Evolutionary conservation across 2,113 vertebrate species (phyloP), one percentile per base, ranked within the genome.

Genomic region (Vanacampus margaritifer): DNA sequence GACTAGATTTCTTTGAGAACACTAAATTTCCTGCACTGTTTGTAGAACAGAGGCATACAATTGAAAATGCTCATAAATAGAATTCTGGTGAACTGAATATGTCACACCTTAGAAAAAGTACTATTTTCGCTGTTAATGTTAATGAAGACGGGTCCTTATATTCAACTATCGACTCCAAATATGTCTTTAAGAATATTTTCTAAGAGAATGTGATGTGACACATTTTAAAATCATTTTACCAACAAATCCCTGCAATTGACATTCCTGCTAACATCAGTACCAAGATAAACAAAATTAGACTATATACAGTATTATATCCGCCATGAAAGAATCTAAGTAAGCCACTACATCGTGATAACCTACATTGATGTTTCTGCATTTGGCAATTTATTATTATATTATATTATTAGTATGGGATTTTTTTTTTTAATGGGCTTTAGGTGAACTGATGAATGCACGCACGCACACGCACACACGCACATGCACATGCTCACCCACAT

Each of bases 81-180:
- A 76, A 84, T 80, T 71, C 1, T 76, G 75, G 78, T 73, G 48
- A 83, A 61, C 37, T 35, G 37, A 64, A 67, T 62, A 62, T 62
- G 60, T 62, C 60, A 62, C 59, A 6, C 3, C 21, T 61, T 23
- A 6, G 36, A 41, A 61, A 61, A 24, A 24, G 6, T 43, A 24
- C 37, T 16, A 24, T 43, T 43, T 43, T 17, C 26, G 12, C 21
- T 62, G 37, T 16, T 43, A 8, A 43, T 24, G n/a, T 43, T 17
- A 23, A 43, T 62, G 16, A 62, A 41, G n/a, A 14, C 24, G 12
- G 39, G 39, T 62, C n/a, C 14, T 62, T 62, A 43, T 62, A 41
- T 43, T 26, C 39, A 8, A 26, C 4, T 62, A 24, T 2, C 16
- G 21, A 24, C 39, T 14, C 23, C 37, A 19, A 23, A 16, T 39